phyloP scores from a whole-genome alignment of 2,888 invertebrate genomes.

The Quadroppia sp. region DNA sequence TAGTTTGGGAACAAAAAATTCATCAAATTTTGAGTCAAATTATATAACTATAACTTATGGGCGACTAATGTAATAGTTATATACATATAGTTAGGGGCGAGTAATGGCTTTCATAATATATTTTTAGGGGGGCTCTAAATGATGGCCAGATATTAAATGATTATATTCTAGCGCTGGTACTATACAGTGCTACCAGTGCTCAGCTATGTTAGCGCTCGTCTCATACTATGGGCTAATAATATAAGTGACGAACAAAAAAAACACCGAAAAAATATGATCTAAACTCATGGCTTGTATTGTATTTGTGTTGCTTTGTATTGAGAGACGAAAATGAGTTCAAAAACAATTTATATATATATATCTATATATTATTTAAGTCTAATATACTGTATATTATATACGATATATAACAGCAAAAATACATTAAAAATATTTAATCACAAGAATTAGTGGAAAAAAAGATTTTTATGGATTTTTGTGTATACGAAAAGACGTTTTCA shows the following conservation, averaged over 20 bases:
- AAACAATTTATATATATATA: neutral
- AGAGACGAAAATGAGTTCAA: neutral
- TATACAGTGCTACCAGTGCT: neutral
- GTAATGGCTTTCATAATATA: neutral
- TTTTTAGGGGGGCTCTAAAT: neutral
- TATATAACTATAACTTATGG: no score
- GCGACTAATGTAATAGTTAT: neutral
- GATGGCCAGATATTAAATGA: slow-evolving; percentile 6
- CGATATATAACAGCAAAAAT: neutral
- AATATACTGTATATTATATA: neutral
- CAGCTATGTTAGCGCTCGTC: neutral
- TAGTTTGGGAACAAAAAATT: no score
- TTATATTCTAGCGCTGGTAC: neutral
- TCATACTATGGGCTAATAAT: neutral
- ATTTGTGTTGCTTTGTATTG: neutral
- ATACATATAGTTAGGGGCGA: neutral
- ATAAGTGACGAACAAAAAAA: neutral
- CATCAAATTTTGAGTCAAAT: no score
- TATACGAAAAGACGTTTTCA: neutral
- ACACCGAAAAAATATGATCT: no score
- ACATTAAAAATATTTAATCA: slow-evolving; percentile 1
- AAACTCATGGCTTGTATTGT: neutral
- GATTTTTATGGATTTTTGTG: neutral
- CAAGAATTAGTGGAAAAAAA: neutral
- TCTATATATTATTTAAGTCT: neutral